Base-by-base conservation (phyloP, 1,140 invertebrate species). In the Galleria mellonella region DNA sequence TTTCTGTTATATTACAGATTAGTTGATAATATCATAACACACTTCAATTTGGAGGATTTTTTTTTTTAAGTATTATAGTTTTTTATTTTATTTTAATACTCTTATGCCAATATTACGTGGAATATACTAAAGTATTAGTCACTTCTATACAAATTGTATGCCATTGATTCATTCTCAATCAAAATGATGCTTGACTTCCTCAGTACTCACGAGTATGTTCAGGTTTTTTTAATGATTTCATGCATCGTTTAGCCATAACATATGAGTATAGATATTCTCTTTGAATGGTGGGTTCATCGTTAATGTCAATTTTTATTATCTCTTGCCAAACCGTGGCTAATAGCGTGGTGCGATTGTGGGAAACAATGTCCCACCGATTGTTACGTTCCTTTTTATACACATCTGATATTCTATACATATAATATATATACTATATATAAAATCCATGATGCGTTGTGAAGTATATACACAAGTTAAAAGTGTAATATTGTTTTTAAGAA, bases 221-320 rank as follows among this genome's bases (percentile, higher is more conserved):
- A 17, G 11, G 17, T 37, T 13, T 37, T 50, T 55, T 56, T 44
- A 23, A 51, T 44, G 44, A 56, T 56, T 56, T 56, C 53, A 56
- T 39, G 48, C 44, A 47, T 51, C 53, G 48, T 56, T 56, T 47
- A 42, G 31, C 41, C 47, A 56, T 44, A 55, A 55, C 48, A 51
- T 51, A 55, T 47, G 50, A 50, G 47, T 47, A 55, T 43, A 42
- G 48, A 46, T 38, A 45, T 33, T 33, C 49, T 50, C 39, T 46
- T 43, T 50, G 32, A 53, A 45, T 48, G 40, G 41, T 35, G 45
- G 17, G 44, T 44, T 29, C 31, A 31, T 56, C 40, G 44, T 56
- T 56, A 51, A 56, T 51, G 48, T 56, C 44, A 56, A 51, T 56
- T 51, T 56, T 56, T 56, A 55, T 47, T 41, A 51, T 48, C 41